Evolutionary conservation across 2,113 vertebrate genomes (phyloP), one percentile per base, ranked within the genome.

Genomic region (Phoxinus phoxinus): DNA sequence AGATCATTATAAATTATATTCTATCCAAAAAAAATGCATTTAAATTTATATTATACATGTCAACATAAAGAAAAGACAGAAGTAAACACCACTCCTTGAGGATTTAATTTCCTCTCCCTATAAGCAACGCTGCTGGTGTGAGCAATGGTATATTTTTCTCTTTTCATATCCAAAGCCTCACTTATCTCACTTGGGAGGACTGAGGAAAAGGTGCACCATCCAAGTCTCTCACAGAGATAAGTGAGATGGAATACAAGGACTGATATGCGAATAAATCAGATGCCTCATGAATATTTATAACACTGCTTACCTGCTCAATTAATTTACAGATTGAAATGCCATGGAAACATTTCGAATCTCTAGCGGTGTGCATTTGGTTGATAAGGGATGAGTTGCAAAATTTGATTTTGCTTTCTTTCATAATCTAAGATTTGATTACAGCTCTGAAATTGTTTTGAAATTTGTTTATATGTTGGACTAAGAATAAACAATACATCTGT

Each of bases 281-380:
- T 6, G 67, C 51, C 30, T 83, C 67, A 58, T 83, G 3, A 72
- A 83, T 83, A 83, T 83, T 71, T 72, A 83, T 83, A 58, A 83
- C 17, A 46, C 32, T 83, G 19, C 65, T 69, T 83, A 58, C 67
- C 67, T 56, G 67, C 81, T 72, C 32, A 83, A 83, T 83, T 83
- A 83, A 56, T 51, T 41, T 72, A 53, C 81, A 41, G 65, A 56
- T 72, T 53, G 27, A 72, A 83, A 83, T 72, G 67, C 67, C 81
- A 69, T 41, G 30, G 48, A 72, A 58, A 72, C 81, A 72, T 83
- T 53, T 72, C 41, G 65, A 72, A 58, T 83, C 46, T 56, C 27
- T 69, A 58, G 67, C 63, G n/a, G 46, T 9, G 81, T 56, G 46
- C 48, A 41, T 41, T 72, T 35, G 80, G 4, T 51, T 69, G 61